Percentiles rank a stretch among this genome's conserved stretches.
phyloP scores from a whole-genome alignment of 2,888 invertebrate genomes.

The Eutolmus rufibarbis region DNA sequence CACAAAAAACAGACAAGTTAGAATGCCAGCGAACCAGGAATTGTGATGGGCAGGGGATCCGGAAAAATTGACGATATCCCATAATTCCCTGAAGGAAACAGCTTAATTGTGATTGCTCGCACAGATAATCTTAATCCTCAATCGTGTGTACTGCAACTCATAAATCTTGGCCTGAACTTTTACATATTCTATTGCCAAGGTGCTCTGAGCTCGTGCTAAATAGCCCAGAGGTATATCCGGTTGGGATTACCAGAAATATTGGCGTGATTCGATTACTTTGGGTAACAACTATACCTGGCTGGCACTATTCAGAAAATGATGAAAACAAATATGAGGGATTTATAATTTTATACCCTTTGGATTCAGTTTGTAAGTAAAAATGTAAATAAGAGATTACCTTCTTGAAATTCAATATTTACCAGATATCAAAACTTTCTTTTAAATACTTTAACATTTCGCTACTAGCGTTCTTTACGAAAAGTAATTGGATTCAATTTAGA shows the following conservation, averaged over 20 bases:
- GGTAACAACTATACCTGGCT: neutral
- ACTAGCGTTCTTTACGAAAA: too few species aligned
- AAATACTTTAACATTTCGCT: too few species aligned
- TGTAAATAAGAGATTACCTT: too few species aligned
- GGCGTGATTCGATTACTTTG: neutral
- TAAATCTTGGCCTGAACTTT: neutral
- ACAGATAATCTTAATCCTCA: slow-evolving; percentile 30
- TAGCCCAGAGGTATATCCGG: slow-evolving; percentile 2
- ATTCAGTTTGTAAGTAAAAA: too few species aligned
- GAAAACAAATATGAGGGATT: neutral
- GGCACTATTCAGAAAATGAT: neutral
- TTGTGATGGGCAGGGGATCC: slow-evolving; percentile 6
- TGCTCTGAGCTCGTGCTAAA: slow-evolving; percentile 14
- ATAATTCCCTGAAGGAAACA: slow-evolving; percentile 35
- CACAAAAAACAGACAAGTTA: neutral
- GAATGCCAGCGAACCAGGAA: neutral
- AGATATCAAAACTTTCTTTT: too few species aligned
- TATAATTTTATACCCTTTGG: too few species aligned
- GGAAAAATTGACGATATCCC: slow-evolving; percentile 30
- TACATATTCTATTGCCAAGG: neutral
- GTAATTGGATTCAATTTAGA: too few species aligned
- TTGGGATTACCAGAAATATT: neutral
- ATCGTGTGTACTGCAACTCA: neutral
- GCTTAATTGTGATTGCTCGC: slow-evolving; percentile 32
- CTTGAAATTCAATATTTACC: too few species aligned